Base-by-base conservation (phyloP, 1,140 invertebrate species). In the Zaprionus ghesquierei region DNA sequence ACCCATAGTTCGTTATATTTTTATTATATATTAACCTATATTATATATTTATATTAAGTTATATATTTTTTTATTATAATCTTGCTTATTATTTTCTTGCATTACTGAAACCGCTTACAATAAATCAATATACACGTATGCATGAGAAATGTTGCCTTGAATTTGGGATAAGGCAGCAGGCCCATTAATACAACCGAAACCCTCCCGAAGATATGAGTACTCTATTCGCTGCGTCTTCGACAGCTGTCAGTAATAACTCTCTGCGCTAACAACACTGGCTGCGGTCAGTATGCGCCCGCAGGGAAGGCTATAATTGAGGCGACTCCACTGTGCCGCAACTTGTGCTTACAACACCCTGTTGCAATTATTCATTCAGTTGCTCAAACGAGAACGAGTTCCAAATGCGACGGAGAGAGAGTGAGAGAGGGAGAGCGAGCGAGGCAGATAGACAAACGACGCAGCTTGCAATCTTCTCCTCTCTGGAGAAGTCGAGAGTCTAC, bases 291-390 rank as follows among this genome's bases (percentile, higher is more conserved):
- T 29, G 65, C 2, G 41, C 2, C 50, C 18, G n/a, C 23, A 35
- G 41, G 29, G 38, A 49, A 64, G 61, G 29, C 49, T 41, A 68
- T 68, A 73, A 73, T 73, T 68, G 64, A 68, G 35, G 70, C 29
- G 27, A 73, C 49, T 68, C 55, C 54, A 66, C 50, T 72, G 71
- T 71, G 49, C 60, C 58, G 23, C 33, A 46, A 41, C 49, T 63
- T 69, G 62, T 56, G 56, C 81, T 77, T 86, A 63, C 77, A 85
- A 81, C 77, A 86, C 77, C 69, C 66, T 46, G 74, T 56, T 77
- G 81, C 81, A 85, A 85, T 85, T 85, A 86, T 85, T 84, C 76
- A 84, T 71, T 81, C 62, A 74, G 75, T 64, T 75, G 75, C 69
- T 23, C 66, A 49, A 65, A 59, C 66, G 60, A 61, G 55, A 35